A percentile compares a stretch with the other conserved stretches of the same genome.
These are phyloP conservation scores for Chromis chromis DNA, from an alignment of 2,797 vertebrate genomes.

Conservation along the genomic window DNA sequence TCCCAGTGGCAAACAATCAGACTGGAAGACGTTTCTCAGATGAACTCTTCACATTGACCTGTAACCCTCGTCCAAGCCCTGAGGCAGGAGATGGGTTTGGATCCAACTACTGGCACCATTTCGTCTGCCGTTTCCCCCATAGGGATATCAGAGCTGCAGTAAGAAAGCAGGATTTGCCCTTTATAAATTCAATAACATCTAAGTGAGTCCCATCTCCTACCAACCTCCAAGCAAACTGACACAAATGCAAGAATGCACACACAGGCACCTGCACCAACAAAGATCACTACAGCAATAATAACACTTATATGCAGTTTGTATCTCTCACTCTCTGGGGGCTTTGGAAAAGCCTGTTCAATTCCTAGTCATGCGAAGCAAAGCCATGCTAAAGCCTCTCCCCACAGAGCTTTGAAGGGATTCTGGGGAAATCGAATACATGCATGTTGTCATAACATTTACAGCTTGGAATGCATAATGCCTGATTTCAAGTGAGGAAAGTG, in stretches of 20 bases:
- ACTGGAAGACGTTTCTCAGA: conserved; percentile 4
- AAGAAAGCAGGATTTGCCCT: conserved; percentile 74
- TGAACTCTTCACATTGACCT: conserved; percentile 32
- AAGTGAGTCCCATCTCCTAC: conserved; percentile 46
- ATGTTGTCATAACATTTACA: conserved; percentile 75
- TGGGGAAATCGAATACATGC: conserved; percentile 71
- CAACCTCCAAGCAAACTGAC: conserved; percentile 21
- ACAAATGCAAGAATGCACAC: conserved; percentile 22
- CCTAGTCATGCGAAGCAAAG: conserved; percentile 76
- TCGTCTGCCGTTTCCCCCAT: conserved; percentile 55
- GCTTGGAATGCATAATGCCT: conserved; percentile 58
- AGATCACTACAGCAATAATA: conserved; percentile 42
- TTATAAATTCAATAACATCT: conserved; percentile 66
- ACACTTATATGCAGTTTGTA: conserved; percentile 60
- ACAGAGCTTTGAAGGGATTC: conserved; percentile 69
- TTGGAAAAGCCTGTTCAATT: conserved; percentile 71
- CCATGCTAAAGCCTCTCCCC: conserved; percentile 63
- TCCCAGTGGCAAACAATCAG: conserved; percentile 7
- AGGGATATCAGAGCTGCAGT: conserved; percentile 55
- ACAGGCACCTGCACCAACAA: conserved; percentile 45
- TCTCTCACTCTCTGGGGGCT: conserved; percentile 52
- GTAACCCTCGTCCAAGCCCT: conserved; percentile 15
- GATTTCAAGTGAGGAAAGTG: conserved; percentile 59
- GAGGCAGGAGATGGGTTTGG: conserved; percentile 51
- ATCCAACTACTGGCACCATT: conserved; percentile 54